Percentiles rank a stretch among this genome's conserved stretches.
These are phyloP conservation scores for Apis florea DNA, from an alignment of 1,140 invertebrate species.

Conservation along the genomic window DNA sequence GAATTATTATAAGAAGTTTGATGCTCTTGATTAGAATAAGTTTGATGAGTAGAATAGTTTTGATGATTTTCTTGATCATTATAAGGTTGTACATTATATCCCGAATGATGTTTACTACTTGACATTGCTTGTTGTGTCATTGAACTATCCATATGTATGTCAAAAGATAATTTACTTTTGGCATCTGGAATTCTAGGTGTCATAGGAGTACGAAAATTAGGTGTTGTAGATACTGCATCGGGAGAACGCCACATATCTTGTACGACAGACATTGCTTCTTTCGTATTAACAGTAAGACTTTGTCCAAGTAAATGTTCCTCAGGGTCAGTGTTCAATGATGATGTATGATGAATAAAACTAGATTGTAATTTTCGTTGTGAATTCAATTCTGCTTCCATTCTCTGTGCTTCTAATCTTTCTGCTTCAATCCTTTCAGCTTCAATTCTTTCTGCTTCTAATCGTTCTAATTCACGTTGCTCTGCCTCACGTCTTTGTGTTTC, in stretches of 20 bases:
- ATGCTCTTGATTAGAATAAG: constrained; percentile 77
- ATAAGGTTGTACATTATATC: constrained; percentile 69
- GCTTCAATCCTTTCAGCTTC: constrained; percentile 63
- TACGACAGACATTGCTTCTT: constrained; percentile 80
- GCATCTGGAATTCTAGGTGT: constrained; percentile 66
- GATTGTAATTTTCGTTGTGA: constrained; percentile 72
- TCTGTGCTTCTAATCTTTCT: constrained; percentile 63
- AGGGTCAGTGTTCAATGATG: constrained; percentile 59
- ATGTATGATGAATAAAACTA: constrained; percentile 67
- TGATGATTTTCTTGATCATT: constrained; percentile 75
- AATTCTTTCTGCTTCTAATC: constrained; percentile 60
- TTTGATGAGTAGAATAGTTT: constrained; percentile 65
- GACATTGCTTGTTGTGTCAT: constrained; percentile 80
- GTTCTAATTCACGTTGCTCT: constrained; percentile 58
- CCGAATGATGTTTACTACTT: constrained; percentile 71
- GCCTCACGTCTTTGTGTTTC: constrained; percentile 67
- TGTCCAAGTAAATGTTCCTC: constrained; percentile 75
- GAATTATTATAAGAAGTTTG: constrained; percentile 66
- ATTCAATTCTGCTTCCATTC: constrained; percentile 71
- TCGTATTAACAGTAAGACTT: constrained; percentile 83
- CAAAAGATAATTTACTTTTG: constrained; percentile 77
- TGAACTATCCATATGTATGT: constrained; percentile 83
- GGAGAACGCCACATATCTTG: constrained; percentile 78
- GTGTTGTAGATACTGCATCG: constrained; percentile 21
- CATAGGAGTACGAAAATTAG: constrained; percentile 62